Percentiles rank a stretch among this genome's conserved stretches.
Evolutionary conservation across 2,888 invertebrate genomes (phyloP).

Genomic region (Xestia rhomboidea): DNA sequence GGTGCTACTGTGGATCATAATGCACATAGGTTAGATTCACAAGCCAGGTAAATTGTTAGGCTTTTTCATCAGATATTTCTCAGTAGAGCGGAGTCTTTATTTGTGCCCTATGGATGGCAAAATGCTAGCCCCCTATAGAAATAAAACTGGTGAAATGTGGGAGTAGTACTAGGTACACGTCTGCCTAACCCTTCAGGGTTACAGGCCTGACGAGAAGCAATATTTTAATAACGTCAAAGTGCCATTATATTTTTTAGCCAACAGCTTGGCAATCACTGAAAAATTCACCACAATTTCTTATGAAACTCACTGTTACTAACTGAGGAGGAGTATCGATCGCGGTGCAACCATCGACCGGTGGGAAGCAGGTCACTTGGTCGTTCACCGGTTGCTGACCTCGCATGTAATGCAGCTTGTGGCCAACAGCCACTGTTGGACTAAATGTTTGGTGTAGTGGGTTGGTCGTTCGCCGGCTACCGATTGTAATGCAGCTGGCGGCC

Average conservation of each 20-base stretch:
- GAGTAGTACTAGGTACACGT: no score
- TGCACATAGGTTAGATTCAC: background rate
- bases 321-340: slow-evolving; percentile 62
- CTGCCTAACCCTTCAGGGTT: background rate
- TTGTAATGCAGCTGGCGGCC: slow-evolving; percentile 59
- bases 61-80: background rate
- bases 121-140: no score
- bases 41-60: background rate
- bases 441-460: slow-evolving; percentile 22
- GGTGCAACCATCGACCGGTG: slow-evolving; percentile 73
- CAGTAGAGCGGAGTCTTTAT: background rate
- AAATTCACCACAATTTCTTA: background rate
- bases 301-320: slow-evolving; percentile 30
- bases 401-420: slow-evolving; percentile 64
- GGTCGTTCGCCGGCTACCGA: slow-evolving; percentile 67
- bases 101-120: background rate
- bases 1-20: background rate
- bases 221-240: background rate
- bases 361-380: slow-evolving; percentile 75
- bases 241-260: background rate
- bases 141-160: no score
- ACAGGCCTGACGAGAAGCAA: no score
- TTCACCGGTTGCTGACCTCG: slow-evolving; percentile 69
- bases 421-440: slow-evolving; percentile 55
- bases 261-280: background rate